Evolutionary conservation across 2,888 invertebrate species (phyloP), one percentile per base, ranked within the genome.

Genomic region (Parelbella ahira): DNA sequence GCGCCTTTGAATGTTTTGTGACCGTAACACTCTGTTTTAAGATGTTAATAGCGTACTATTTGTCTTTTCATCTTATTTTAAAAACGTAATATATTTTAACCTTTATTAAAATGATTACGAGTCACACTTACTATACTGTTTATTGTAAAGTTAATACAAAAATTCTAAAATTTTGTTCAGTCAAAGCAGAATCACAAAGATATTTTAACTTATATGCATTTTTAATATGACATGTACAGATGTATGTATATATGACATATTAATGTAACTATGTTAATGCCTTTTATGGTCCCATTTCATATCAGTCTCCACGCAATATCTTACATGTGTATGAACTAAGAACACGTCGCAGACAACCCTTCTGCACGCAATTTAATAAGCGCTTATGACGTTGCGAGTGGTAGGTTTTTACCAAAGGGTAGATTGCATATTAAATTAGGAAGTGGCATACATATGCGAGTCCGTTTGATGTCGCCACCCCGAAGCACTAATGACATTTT

Each of bases 401-500:
- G 59, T 66, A 72, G 68, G 75, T 80, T 83, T 83, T 83, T 81
- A 77, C 68, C 64, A 65, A 60, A 63, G 71, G 74, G 73, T 72
- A 69, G 71, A 69, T 69, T 60, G 68, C 67, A 73, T 77, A 86
- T 86, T 81, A 78, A 83, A 80, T 84, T 80, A 83, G 63, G 63
- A 75, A 75, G 68, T 70, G 63, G 63, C 69, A 68, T 76, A 72
- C 68, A 69, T 69, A 74, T 72, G 71, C 65, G 63, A 61, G 73
- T 78, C 77, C 80, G 83, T 83, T 84, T 86, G 84, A 86, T 79
- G 80, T 83, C 61, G 68, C 65, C 66, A 69, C 62, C 62, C 65
- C 72, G 63, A 61, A 65, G 68, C 67, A 66, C 68, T 84, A 83
- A 83, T 81, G 74, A 79, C 76, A 83, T 86, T 86, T 82, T 74